Percentiles rank a stretch among this genome's conserved stretches.
phyloP scores from a whole-genome alignment of 2,888 invertebrate genomes.

The Chydorus sphaericus region DNA sequence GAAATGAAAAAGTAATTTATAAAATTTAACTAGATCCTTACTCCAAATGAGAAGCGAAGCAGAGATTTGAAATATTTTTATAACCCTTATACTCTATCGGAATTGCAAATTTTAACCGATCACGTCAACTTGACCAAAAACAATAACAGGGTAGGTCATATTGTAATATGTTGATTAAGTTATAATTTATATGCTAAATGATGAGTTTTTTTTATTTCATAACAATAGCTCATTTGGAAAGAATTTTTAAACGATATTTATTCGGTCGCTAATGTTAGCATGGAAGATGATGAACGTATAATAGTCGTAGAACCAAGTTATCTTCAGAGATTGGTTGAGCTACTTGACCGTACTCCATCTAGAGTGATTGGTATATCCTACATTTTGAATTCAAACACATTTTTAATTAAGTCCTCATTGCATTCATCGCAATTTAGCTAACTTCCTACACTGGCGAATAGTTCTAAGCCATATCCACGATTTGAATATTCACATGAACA shows the following conservation, averaged over 20 bases:
- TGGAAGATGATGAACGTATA: not conserved
- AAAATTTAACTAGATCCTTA: no score
- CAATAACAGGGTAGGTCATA: constrained; percentile 5
- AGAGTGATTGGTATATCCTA: constrained; percentile 44
- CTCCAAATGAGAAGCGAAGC: no score
- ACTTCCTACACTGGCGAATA: constrained; percentile 60
- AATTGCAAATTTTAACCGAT: constrained; percentile 25
- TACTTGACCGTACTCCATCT: constrained; percentile 41
- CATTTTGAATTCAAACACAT: no score
- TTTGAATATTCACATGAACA: constrained; percentile 19
- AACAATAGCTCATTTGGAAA: not conserved
- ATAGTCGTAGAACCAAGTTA: not conserved
- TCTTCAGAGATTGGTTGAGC: constrained; percentile 38
- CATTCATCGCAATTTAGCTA: constrained; percentile 42
- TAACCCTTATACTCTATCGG: constrained; percentile 25
- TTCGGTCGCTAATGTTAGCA: not conserved
- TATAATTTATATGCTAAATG: not conserved
- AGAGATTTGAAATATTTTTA: constrained; percentile 25
- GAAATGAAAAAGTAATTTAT: no score
- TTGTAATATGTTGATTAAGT: not conserved
- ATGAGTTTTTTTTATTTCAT: not conserved
- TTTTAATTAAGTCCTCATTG: not conserved
- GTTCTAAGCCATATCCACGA: constrained; percentile 17
- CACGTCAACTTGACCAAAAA: constrained; percentile 10
- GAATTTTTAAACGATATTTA: not conserved